phyloP scores from a whole-genome alignment of 1,140 invertebrate genomes.

The Lepidostoma basale region DNA sequence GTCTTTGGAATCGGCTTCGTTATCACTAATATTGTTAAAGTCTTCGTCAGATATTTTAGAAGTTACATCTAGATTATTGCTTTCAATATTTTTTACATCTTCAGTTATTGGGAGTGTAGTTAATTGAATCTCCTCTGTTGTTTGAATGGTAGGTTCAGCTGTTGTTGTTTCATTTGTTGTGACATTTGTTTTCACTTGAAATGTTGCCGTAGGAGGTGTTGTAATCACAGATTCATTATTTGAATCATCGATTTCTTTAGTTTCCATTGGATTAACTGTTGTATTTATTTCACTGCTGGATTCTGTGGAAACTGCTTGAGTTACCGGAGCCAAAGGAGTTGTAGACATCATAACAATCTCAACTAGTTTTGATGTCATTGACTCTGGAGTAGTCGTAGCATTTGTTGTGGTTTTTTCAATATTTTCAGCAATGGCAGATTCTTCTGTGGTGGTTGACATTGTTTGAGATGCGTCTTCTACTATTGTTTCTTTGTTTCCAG shows the following conservation, averaged over 20 bases:
- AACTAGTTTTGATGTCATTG: slow-evolving; percentile 19
- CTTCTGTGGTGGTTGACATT: slow-evolving; percentile 2
- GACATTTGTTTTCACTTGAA: neutral
- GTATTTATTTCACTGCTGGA: neutral
- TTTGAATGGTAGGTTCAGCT: neutral
- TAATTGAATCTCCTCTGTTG: neutral
- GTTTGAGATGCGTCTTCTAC: neutral
- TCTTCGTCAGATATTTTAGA: slow-evolving; percentile 23
- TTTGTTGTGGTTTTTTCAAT: neutral
- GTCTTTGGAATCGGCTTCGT: slow-evolving; percentile 26
- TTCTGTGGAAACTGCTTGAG: neutral
- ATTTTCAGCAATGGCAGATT: neutral
- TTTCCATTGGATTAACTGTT: neutral
- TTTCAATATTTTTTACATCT: slow-evolving; percentile 4
- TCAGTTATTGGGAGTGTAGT: slow-evolving; percentile 18
- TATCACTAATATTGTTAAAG: slow-evolving; percentile 11
- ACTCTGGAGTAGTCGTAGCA: neutral
- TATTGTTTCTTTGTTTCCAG: neutral
- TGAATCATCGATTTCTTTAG: neutral
- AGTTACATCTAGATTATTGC: slow-evolving; percentile 12
- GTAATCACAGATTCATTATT: neutral
- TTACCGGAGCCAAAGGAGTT: neutral
- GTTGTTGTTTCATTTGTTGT: slow-evolving; percentile 1
- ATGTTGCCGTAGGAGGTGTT: slow-evolving; percentile 13
- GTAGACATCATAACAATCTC: slow-evolving; percentile 31